Percentiles rank a stretch among this genome's conserved stretches.
Conservation (phyloP, 2,888 invertebrate species). For the Acanthosepion lycidas region DNA sequence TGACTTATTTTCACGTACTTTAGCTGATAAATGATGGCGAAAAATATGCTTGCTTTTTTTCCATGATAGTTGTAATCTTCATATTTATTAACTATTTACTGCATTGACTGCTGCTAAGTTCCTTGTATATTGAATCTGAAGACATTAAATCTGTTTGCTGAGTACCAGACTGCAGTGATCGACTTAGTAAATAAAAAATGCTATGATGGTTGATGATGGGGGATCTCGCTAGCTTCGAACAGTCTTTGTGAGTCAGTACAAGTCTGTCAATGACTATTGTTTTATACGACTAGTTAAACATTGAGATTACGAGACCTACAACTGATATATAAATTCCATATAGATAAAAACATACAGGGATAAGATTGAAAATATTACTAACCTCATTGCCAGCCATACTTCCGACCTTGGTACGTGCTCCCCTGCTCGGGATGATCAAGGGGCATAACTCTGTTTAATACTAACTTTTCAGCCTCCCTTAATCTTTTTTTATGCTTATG, state of each 20-base stretch:
- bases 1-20: not conserved
- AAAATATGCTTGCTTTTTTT: not conserved
- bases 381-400: conserved; percentile 33
- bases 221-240: not conserved
- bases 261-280: not conserved
- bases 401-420: conserved; percentile 33
- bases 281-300: not conserved
- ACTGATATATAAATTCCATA: too few relatives aligned
- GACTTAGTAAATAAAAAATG: conserved; percentile 33
- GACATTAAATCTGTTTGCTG: not conserved
- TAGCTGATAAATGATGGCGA: not conserved
- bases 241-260: not conserved
- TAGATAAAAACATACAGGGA: not conserved
- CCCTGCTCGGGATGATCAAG: conserved; percentile 33
- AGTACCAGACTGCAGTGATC: not conserved
- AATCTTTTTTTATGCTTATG: too few relatives aligned
- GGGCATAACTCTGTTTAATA: not conserved
- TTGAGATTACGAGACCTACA: not conserved
- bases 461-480: not conserved
- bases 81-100: not conserved
- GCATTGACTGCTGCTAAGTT: not conserved
- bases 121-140: not conserved
- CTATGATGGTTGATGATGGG: not conserved
- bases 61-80: not conserved
- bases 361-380: conserved; percentile 23